Evolutionary conservation across 1,140 invertebrate genomes (phyloP), one percentile per base, ranked within the genome.

Genomic region (Sarcophaga peregrina): DNA sequence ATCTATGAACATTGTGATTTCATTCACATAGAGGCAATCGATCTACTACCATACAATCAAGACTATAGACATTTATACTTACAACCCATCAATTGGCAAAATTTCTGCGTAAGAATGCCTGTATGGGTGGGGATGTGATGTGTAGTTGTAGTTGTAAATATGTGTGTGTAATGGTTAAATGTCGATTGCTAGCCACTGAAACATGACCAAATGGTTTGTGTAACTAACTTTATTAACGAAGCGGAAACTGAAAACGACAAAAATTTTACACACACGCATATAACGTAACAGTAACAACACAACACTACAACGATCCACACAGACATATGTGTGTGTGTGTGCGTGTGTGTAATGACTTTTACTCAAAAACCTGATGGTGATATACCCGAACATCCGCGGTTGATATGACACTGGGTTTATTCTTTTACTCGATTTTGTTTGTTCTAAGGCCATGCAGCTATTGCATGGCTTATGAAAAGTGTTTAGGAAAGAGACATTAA

Each of bases 221-320:
- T 86, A 87, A 88, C 87, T 88, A 88, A 88, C 87, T 88, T 87
- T 88, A 88, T 88, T 88, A 88, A 86, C 87, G 85, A 88, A 87
- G 85, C 87, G 87, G 86, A 88, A 86, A 86, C 87, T 86, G 85
- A 86, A 88, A 68, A 48, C 11, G 47, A 76, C 45, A 75, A 37
- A 37, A 37, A 37, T 37, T 37, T 4, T 37, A 37, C 25, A 37
- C 25, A 37, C 25, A 37, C 25, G 25, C 25, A 37, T 37, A 37
- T 37, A 37, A 37, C 25, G 25, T 37, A 37, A 37, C 25, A 37
- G 25, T 37, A 37, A 37, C 25, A 37, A 37, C 25, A 37, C 25
- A 85, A 78, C 83, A 85, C 83, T 78, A 86, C n/a, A 81, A 9
- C 7, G 3, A 62, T 20, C 15, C 8, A 68, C 52, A 25, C 47